Base-by-base conservation (phyloP, 2,888 invertebrate species). In the Plagodis pulveraria region DNA sequence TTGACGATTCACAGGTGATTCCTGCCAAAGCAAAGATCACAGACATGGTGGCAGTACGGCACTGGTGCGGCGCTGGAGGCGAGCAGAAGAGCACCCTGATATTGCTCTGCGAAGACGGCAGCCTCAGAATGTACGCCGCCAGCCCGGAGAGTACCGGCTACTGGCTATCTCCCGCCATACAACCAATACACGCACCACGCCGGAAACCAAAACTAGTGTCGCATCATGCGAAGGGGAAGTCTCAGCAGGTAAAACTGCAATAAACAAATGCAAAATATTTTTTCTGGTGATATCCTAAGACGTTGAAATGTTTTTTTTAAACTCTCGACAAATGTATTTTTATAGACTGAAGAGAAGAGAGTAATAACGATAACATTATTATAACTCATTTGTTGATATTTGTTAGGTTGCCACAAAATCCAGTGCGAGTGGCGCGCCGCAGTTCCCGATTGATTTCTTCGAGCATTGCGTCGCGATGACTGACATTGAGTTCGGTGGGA, bases 371-470 rank as follows among this genome's bases (percentile, higher is more conserved):
- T n/a, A n/a, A n/a, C n/a, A n/a, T n/a, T 38, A 38, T 9, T 4
- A 22, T 22, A 38, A 38, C 38, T n/a, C 22, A 40, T 22, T 44
- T 46, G 11, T 45, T 46, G 50, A n/a, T 22, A 22, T 22, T 56
- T 57, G 6, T 2, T 56, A 93, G 89, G 78, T 80, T 11, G 93
- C 94, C 2, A 80, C 82, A 6, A 92, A 91, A 69, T 78, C 91
- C 0, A 87, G 72, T 50, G 80, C 84, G 1, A 95, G 94, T 41
- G 95, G 95, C 38, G 93, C 94, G 0, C 95, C 97, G 0, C 94
- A 95, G 42, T 98, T 99, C 86, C 98, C 99, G 0, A 96, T 98
- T 41, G 99, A 99, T 83, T 99, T 99, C 94, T 99, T 99, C 86
- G 99, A 99, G 83, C 97, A 98, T 80, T 98, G 98, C 82, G 96